These are phyloP conservation scores for Silurus meridionalis DNA, from an alignment of 2,113 vertebrate genomes.

Conservation along the genomic window DNA sequence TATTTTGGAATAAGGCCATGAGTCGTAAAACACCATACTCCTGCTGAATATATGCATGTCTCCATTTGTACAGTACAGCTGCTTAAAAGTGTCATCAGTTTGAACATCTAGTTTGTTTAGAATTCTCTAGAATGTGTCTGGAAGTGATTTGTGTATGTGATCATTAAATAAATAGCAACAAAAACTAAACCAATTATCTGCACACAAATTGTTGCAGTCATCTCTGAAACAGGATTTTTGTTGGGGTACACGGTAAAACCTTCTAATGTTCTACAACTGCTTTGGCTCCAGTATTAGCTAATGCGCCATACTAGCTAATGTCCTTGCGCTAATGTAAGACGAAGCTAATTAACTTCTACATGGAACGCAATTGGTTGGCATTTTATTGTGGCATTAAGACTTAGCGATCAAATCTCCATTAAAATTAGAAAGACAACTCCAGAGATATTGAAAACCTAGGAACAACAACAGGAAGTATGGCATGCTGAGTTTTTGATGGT, in stretches of 20 bases:
- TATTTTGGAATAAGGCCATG: slow-evolving; percentile 42
- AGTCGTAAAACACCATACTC: background rate
- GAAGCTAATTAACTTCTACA: background rate
- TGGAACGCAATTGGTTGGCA: no score
- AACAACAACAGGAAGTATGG: no score
- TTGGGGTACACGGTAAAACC: background rate
- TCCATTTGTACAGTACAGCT: background rate
- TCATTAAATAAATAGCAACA: background rate
- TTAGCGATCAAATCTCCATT: no score
- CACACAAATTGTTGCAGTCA: background rate
- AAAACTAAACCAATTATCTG: background rate
- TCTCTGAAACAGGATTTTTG: background rate
- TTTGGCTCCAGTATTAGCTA: background rate
- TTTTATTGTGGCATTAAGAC: no score
- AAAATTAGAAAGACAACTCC: no score
- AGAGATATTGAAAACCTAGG: no score
- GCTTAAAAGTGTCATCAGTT: background rate
- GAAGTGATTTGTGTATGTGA: background rate
- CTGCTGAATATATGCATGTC: background rate
- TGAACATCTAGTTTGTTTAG: background rate
- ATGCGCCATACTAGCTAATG: background rate
- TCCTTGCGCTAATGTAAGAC: background rate
- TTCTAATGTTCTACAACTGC: background rate
- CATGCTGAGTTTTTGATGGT: background rate
- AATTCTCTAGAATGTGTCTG: background rate